Evolutionary conservation across 2,888 invertebrate genomes (phyloP), one percentile per base, ranked within the genome.

Genomic region (Drosophila neonasuta): DNA sequence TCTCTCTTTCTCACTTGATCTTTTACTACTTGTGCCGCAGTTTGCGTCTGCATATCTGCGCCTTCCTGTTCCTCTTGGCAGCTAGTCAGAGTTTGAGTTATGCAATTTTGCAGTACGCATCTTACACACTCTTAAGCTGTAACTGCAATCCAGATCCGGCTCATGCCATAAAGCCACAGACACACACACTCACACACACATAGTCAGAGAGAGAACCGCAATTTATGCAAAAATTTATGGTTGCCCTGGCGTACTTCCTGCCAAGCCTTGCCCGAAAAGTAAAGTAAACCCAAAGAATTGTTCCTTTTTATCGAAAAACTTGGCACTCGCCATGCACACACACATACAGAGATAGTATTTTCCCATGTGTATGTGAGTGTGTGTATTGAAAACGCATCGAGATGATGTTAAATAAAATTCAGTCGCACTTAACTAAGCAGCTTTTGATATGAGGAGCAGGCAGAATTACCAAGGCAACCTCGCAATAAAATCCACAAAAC

Each of bases 171-270:
- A 84, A 84, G 67, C 69, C 49, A 67, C 41, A 61, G 10, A 54
- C 41, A 30, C 41, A 67, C 13, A 32, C 41, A 30, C 41, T 62
- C 13, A 32, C 20, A 60, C 39, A 15, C 57, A 17, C 42, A 32
- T 39, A n/a, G 29, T 24, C 36, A 29, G 30, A 48, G 11, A 54
- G 20, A 46, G 15, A 24, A 48, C 65, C 68, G 71, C 74, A 72
- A 80, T 86, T 83, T 83, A 86, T 86, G 83, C 78, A 77, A 60
- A 70, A 81, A 86, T 82, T 81, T 82, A 82, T 84, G 60, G 79
- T 70, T 66, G 61, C 55, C 65, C 71, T 66, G 69, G 69, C 66
- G 73, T 70, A 84, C 82, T 84, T 81, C 86, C 80, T 80, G 59
- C 49, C 15, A 56, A 58, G 36, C 32, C 10, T 9, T 15, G 39